Evolutionary conservation across 1,140 invertebrate genomes (phyloP), one percentile per base, ranked within the genome.

Genomic region (Semibalanus balanoides): DNA sequence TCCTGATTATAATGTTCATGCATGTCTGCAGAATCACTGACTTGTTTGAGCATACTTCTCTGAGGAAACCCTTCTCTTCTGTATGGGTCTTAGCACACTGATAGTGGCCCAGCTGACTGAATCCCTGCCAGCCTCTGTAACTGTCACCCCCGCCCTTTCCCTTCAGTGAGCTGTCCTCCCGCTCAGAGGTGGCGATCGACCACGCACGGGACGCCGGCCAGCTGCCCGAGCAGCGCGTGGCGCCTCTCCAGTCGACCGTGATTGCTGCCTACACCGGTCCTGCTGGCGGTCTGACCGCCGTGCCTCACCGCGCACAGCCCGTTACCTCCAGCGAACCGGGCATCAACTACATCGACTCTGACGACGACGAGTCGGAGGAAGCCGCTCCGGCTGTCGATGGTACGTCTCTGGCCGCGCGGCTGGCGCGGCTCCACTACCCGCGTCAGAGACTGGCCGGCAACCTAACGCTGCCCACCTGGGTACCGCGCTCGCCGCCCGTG

Each of bases 251-350:
- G 22, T 64, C 85, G 22, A 83, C 82, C 64, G 86, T 92, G 69
- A 83, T 88, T 35, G 87, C 90, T 28, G 88, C 91, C 51, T 88
- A 87, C 79, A 92, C 91, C 11, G 92, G 92, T 3, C 92, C 92
- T 0, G 88, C 91, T 78, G 90, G 90, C 74, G 92, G 91, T 11
- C 85, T 92, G 22, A 91, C 90, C 0, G 88, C 89, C 27, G 90
- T 93, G 11, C 75, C 71, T 77, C 87, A 90, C 80, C 69, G 75
- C 71, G 86, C 87, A 76, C 89, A 90, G 83, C 83, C 90, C 74
- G 75, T 79, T 28, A 89, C 88, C 78, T 85, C 87, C 71, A 86
- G 85, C 75, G 90, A 91, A 76, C 86, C 88, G 51, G 90, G 92
- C 81, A 89, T 92, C 30, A 90, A 91, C 82, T 92, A 90, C 79